Evolutionary conservation across 1,140 invertebrate species (phyloP).

Genomic region (Scylla paramamosain): DNA sequence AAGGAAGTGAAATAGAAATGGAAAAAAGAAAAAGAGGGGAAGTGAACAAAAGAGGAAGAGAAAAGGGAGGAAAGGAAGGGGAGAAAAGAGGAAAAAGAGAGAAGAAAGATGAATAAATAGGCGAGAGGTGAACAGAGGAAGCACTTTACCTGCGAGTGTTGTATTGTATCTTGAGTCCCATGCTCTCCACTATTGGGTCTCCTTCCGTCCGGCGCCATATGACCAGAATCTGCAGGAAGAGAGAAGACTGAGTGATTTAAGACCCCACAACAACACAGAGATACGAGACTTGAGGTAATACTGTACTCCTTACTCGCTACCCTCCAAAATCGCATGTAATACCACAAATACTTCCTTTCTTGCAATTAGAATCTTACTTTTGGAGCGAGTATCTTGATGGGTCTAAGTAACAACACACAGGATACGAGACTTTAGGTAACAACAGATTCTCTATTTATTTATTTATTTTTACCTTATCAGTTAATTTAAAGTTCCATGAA

Average conservation of each 20-base stretch:
- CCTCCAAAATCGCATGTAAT: too few relatives aligned
- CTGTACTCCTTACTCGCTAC: too few relatives aligned
- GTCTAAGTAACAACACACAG: too few relatives aligned
- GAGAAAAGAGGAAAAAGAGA: background rate
- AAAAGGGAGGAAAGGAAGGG: background rate
- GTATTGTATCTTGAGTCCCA: conserved; percentile 92
- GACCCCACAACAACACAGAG: background rate
- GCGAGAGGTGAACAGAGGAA: background rate
- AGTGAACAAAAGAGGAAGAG: background rate
- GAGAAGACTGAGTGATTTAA: background rate
- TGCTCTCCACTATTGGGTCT: conserved; percentile 91
- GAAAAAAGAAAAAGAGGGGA: background rate
- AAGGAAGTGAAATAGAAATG: background rate
- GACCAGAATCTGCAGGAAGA: conserved; percentile 80
- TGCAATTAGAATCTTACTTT: too few relatives aligned
- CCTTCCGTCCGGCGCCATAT: conserved; percentile 81
- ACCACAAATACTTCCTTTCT: too few relatives aligned
- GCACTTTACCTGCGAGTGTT: conserved; percentile 86
- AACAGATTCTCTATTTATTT: too few relatives aligned
- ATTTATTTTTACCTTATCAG: too few relatives aligned
- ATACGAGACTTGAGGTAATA: too few relatives aligned
- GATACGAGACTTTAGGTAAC: too few relatives aligned
- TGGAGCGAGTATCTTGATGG: too few relatives aligned
- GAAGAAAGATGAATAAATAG: background rate
- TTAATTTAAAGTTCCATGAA: too few relatives aligned